Base-by-base conservation (phyloP, 2,888 invertebrate genomes). In the Mythimna lalbum region DNA sequence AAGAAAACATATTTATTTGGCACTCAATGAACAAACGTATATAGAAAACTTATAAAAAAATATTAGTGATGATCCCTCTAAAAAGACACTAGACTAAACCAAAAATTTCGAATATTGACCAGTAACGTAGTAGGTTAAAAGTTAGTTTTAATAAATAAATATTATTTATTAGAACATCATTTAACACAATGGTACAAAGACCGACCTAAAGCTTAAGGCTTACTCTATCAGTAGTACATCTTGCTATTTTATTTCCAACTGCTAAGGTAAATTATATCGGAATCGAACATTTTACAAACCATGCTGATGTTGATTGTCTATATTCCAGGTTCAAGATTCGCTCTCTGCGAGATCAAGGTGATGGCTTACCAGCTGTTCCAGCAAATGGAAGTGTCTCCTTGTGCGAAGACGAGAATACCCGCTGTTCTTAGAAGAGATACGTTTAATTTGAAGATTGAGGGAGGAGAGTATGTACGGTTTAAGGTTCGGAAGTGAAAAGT, bases 261-360 rank as follows among this genome's bases (percentile, higher is more conserved):
- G 7, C 17, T 10, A 14, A 23, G 5, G 3, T n/a, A 19, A 0
- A 56, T n/a, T n/a, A 31, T n/a, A n/a, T n/a, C 31, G 4, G 21
- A 23, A 23, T 2, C 3, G 3, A 6, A 27, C 7, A n/a, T 17
- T 17, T 47, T 49, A n/a, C 47, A 49, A n/a, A 49, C 17, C 33
- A 33, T 7, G 36, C 14, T 57, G 33, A 19, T 52, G 1, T 14
- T 36, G 2, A 23, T 57, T 4, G 23, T 52, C 62, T 33, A 6
- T 19, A 5, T 66, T 62, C 6, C 79, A 83, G 85, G 90, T 0
- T 93, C 93, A 7, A 84, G 93, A 27, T 94, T 94, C 75, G 93
- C 94, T 1, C 87, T 94, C 5, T 92, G 91, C 62, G 93, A 94
- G 73, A 69, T 93, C 27, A 94, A 94, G 66, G 90, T 93, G 53